Base-by-base conservation (phyloP, 1,140 invertebrate species). In the Episyrphus balteatus region DNA sequence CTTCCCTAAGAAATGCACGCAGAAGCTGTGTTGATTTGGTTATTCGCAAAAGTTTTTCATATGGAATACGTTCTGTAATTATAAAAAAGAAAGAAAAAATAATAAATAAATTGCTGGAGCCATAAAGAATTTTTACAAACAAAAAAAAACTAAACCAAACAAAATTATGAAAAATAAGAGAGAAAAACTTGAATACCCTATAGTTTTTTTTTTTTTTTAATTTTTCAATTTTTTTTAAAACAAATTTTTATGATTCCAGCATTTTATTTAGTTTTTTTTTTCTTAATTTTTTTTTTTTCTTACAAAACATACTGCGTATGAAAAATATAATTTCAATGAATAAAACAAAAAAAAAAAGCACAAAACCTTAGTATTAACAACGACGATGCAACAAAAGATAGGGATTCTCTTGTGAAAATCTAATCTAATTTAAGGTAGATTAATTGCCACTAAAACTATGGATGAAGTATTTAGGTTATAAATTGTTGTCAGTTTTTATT, bases 161-260 rank as follows among this genome's bases (percentile, higher is more conserved):
- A 53, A 48, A 57, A 51, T 53, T 60, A 53, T 44, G 30, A 44
- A 43, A 47, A 53, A 52, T 61, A 62, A 62, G 54, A 62, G 62
- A 55, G 60, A 58, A 62, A 58, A 62, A 51, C 62, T 59, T 56
- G 60, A 62, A 62, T 62, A 57, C 59, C 62, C 57, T 55, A 62
- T 58, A 56, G 8, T 34, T 41, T 19, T 17, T 14, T 41, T 39
- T 17, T 39, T 39, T 7, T 39, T 39, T 39, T 39, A 13, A 55
- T 48, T 48, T 42, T 14, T 36, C 11, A 46, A 47, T 39, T 47
- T 32, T 19, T 2, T 45, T 48, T 41, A 38, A 43, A 42, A 44
- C 54, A 51, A 50, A 46, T 44, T 48, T 41, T 48, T 44, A 48
- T 47, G 42, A 48, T 39, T 43, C 49, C 48, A 51, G 53, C 45